Percentiles rank a stretch among this genome's conserved stretches.
These are phyloP conservation scores for Polietes domitor DNA, from an alignment of 2,888 invertebrate genomes.

Conservation along the genomic window DNA sequence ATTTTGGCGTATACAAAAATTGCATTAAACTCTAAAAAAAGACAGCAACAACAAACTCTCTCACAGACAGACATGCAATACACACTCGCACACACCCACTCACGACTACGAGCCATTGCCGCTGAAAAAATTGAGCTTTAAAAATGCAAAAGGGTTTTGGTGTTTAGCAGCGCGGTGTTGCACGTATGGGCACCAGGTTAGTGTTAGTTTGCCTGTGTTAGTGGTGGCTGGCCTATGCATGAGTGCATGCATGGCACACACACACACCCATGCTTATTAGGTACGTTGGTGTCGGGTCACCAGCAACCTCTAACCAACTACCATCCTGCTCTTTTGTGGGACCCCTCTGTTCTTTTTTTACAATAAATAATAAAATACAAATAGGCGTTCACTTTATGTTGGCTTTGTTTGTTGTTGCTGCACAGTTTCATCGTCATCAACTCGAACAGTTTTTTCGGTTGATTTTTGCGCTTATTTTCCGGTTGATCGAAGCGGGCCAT, in stretches of 20 bases:
- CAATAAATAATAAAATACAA: slow-evolving; percentile 67
- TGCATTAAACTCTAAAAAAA: slow-evolving; percentile 59
- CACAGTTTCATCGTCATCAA: slow-evolving; percentile 5
- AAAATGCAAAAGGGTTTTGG: slow-evolving; percentile 33
- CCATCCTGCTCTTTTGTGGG: not conserved
- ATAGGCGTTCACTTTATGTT: slow-evolving; percentile 65
- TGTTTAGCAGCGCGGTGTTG: slow-evolving; percentile 15
- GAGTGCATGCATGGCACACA: not conserved
- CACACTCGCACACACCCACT: not conserved
- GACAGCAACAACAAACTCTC: not conserved
- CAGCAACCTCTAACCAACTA: slow-evolving; percentile 3
- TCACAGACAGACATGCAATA: not conserved
- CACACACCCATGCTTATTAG: not conserved
- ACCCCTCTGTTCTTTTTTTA: slow-evolving; percentile 53
- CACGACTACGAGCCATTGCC: no score
- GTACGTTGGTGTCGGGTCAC: slow-evolving; percentile 1
- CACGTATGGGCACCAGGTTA: not conserved
- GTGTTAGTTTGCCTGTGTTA: not conserved
- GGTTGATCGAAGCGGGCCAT: slow-evolving; percentile 76
- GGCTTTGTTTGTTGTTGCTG: slow-evolving; percentile 16
- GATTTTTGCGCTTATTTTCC: slow-evolving; percentile 79
- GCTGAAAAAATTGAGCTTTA: slow-evolving; percentile 22
- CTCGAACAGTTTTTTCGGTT: slow-evolving; percentile 64
- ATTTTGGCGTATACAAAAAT: slow-evolving; percentile 62
- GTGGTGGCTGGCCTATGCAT: not conserved